A percentile compares a stretch with the other conserved stretches of the same genome.
Evolutionary conservation across 2,113 vertebrate species (phyloP).

Genomic region (Lucifuga dentata): DNA sequence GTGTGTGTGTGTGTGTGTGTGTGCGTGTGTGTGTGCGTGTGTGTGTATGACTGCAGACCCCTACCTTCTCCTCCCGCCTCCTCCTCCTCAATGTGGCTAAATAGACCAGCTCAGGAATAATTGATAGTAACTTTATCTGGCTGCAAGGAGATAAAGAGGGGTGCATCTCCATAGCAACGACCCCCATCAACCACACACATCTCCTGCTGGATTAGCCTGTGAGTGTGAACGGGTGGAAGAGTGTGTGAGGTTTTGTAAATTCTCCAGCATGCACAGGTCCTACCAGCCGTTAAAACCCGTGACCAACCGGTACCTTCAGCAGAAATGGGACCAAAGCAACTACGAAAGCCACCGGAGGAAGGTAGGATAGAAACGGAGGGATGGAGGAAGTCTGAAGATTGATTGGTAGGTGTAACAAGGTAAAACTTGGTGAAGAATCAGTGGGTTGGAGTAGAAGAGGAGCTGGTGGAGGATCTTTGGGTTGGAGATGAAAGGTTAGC

Average conservation of each 20-base stretch:
- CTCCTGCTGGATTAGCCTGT: background rate
- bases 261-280: constrained; percentile 78
- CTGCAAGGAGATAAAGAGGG: constrained; percentile 36
- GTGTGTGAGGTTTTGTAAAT: background rate
- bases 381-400: too few species aligned
- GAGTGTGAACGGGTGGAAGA: background rate
- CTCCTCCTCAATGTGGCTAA: background rate
- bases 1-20: background rate
- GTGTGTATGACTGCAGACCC: background rate
- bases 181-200: constrained; percentile 12
- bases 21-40: constrained; percentile 4
- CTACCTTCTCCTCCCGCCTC: background rate
- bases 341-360: constrained; percentile 79
- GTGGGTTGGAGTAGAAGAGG: too few species aligned
- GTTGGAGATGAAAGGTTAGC: too few species aligned
- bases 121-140: constrained; percentile 63
- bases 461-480: too few species aligned
- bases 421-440: too few species aligned
- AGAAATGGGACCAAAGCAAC: constrained; percentile 79
- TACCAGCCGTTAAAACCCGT: constrained; percentile 81
- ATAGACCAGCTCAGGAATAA: constrained; percentile 53
- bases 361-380: constrained; percentile 60
- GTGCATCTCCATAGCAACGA: constrained; percentile 50
- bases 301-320: constrained; percentile 82
- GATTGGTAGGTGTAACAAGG: too few species aligned